Evolutionary conservation across 2,888 invertebrate genomes (phyloP), one percentile per base, ranked within the genome.

Genomic region (Nebria brevicollis): DNA sequence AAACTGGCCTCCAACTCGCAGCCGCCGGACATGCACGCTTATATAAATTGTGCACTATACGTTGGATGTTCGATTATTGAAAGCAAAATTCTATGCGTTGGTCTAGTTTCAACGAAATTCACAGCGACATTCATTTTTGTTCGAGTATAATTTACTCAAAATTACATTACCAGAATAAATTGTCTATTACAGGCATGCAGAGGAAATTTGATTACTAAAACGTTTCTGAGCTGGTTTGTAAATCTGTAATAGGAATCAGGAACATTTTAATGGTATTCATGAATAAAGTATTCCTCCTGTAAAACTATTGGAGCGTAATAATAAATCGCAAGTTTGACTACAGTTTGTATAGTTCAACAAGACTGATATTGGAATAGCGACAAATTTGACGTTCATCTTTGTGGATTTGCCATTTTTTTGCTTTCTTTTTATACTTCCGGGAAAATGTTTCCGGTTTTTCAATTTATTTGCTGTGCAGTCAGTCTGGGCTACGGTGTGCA

Each of bases 391-490:
- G 54, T 54, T 54, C 54, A 54, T 54, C 13, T 54, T 13, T 54
- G 13, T 13, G 8, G 54, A 54, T 6, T 54, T 54, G 4, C 13
- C 54, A 54, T 54, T 54, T 54, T 43, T 54, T 54, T 13, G 2
- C 54, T 8, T 54, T 54, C 54, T 8, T 54, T 54, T 54, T 54
- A 54, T 54, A 8, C 8, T 54, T 54, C 54, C 54, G 54, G 54
- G 54, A 3, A 8, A 54, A 54, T 54, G 54, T 54, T 54, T 54
- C 54, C 54, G 54, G 74, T 79, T 79, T 77, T 79, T 79, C 74
- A 79, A 79, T 79, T 74, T 74, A 74, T 74, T 68, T 75, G 74
- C 64, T 25, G 10, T 13, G 7, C 26, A 70, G 20, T 20, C 54
- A 66, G 54, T 64, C 20, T 20, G 68, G 73, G 41, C 15, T n/a